Conservation (phyloP, 1,140 invertebrate genomes). For the Magallana angulata region DNA sequence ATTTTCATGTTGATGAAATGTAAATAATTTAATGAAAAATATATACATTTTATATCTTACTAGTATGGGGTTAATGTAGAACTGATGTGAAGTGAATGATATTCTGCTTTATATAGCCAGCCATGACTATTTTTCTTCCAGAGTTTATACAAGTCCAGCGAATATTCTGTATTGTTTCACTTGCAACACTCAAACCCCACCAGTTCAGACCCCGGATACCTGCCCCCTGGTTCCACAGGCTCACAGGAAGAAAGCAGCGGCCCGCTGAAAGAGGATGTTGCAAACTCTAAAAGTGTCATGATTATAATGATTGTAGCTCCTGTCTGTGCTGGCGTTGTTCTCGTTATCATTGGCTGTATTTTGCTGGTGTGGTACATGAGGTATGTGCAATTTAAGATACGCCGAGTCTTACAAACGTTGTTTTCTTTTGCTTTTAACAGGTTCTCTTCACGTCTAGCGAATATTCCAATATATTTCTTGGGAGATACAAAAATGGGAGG, state of each 20-base stretch:
- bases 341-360: conserved; percentile 80
- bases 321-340: conserved; percentile 77
- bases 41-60: too few relatives aligned
- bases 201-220: background rate
- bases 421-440: conserved; percentile 42
- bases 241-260: background rate
- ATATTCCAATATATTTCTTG: conserved; percentile 26
- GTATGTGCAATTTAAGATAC: conserved; percentile 59
- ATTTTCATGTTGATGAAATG: too few relatives aligned
- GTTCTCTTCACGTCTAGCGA: conserved; percentile 35
- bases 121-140: conserved; percentile 66
- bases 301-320: conserved; percentile 73
- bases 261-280: conserved; percentile 19
- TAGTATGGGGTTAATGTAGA: too few relatives aligned
- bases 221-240: background rate
- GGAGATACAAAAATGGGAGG: background rate
- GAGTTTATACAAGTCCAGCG: conserved; percentile 96
- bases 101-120: background rate
- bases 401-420: background rate
- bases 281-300: conserved; percentile 62
- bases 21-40: too few relatives aligned
- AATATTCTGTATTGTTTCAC: conserved; percentile 82
- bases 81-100: too few relatives aligned
- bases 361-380: conserved; percentile 78
- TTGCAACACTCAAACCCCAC: conserved; percentile 81